phyloP scores from a whole-genome alignment of 2,797 vertebrate species.

The Sandelia bainsii region DNA sequence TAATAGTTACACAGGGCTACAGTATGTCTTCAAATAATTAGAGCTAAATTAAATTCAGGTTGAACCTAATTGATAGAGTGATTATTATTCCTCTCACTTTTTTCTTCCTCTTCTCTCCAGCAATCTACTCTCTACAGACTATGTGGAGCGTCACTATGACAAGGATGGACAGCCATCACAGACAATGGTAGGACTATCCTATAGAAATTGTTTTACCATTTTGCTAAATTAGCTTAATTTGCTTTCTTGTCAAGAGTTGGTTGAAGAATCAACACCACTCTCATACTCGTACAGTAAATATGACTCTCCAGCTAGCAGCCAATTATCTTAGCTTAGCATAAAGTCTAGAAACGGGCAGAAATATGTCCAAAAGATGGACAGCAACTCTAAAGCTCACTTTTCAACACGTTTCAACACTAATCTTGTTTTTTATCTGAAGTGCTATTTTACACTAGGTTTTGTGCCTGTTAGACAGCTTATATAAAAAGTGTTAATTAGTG shows the following conservation, averaged over 20 bases:
- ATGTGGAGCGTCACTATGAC: conserved; percentile 90
- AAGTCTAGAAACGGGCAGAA: no score
- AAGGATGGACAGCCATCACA: conserved; percentile 73
- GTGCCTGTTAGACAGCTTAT: neutral
- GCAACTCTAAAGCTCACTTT: no score
- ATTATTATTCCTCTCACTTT: neutral
- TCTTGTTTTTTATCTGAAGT: no score
- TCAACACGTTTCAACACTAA: no score
- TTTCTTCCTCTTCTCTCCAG: conserved; percentile 76
- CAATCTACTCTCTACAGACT: conserved; percentile 92
- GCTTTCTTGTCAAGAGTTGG: neutral
- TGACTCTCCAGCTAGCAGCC: neutral
- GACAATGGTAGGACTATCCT: conserved; percentile 73
- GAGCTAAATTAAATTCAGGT: neutral
- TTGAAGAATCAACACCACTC: neutral
- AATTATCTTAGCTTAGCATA: neutral
- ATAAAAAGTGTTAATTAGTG: no score
- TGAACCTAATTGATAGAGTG: neutral
- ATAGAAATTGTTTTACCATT: neutral
- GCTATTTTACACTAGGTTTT: no score
- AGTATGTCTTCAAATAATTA: neutral
- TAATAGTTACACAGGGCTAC: neutral
- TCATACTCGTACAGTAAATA: neutral
- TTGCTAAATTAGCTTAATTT: neutral
- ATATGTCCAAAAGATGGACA: no score